These are phyloP conservation scores for Agrilus cyanescens DNA, from an alignment of 2,888 invertebrate genomes.

Conservation along the genomic window DNA sequence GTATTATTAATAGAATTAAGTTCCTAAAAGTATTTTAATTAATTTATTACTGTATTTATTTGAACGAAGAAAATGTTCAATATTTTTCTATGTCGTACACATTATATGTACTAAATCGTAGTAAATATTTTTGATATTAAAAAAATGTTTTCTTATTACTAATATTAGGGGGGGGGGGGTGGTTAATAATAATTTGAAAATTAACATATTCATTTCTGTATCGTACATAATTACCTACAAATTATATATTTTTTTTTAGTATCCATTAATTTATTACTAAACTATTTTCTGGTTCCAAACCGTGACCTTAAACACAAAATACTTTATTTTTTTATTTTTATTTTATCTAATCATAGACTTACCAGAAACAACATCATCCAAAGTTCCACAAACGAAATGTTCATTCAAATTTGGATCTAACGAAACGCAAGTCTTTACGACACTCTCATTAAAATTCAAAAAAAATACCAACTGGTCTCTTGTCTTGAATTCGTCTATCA, in stretches of 20 bases:
- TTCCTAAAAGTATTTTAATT: no score
- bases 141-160: background rate
- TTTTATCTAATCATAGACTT: conserved; percentile 5
- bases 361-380: conserved; percentile 22
- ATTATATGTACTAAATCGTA: background rate
- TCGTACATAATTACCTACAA: no score
- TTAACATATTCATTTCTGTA: no score
- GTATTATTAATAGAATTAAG: no score
- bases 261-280: no score
- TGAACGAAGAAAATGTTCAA: no score
- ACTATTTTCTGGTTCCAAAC: no score
- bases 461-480: conserved; percentile 40
- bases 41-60: no score
- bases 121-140: background rate
- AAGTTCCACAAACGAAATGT: conserved; percentile 23
- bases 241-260: no score
- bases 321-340: background rate
- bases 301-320: no score
- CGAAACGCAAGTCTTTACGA: conserved; percentile 31
- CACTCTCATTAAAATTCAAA: conserved; percentile 34
- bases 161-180: conserved; percentile 9
- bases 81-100: no score
- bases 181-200: no score
- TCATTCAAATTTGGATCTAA: conserved; percentile 20
- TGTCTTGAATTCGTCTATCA: conserved; percentile 41